Percentiles rank a stretch among this genome's conserved stretches.
These are phyloP conservation scores for Cataglyphis albicans DNA, from an alignment of 2,888 invertebrate species.

Conservation along the genomic window DNA sequence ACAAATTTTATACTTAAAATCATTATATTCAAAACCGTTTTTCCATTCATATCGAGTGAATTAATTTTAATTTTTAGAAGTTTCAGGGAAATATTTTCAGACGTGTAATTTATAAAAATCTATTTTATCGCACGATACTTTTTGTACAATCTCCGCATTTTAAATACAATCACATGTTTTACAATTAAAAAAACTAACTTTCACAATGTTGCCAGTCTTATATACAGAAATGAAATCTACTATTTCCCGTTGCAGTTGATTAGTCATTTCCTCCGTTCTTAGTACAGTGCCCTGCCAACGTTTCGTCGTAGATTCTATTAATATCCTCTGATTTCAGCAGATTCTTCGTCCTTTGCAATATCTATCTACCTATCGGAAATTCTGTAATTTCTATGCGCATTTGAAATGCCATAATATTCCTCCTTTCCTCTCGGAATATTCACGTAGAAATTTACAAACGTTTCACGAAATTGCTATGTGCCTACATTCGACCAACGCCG, in stretches of 20 bases:
- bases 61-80: not conserved
- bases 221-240: constrained; percentile 35
- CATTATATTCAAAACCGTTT: no score
- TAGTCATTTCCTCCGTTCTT: constrained; percentile 58
- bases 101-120: constrained; percentile 6
- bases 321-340: constrained; percentile 48
- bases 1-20: not conserved
- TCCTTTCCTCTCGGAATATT: constrained; percentile 1
- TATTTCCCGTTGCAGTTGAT: constrained; percentile 56
- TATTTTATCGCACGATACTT: constrained; percentile 9
- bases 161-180: constrained; percentile 49
- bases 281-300: constrained; percentile 28
- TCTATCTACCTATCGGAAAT: constrained; percentile 8
- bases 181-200: constrained; percentile 66
- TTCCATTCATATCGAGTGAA: not conserved
- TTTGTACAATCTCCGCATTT: constrained; percentile 14
- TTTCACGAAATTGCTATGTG: not conserved
- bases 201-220: constrained; percentile 46
- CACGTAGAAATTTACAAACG: constrained; percentile 7
- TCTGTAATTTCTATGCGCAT: constrained; percentile 48
- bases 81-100: constrained; percentile 9
- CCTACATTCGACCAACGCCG: not conserved
- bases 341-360: constrained; percentile 34
- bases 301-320: constrained; percentile 40
- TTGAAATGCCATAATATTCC: constrained; percentile 18